Conservation (phyloP, 1,140 invertebrate genomes). For the Tyrophagus putrescentiae region DNA sequence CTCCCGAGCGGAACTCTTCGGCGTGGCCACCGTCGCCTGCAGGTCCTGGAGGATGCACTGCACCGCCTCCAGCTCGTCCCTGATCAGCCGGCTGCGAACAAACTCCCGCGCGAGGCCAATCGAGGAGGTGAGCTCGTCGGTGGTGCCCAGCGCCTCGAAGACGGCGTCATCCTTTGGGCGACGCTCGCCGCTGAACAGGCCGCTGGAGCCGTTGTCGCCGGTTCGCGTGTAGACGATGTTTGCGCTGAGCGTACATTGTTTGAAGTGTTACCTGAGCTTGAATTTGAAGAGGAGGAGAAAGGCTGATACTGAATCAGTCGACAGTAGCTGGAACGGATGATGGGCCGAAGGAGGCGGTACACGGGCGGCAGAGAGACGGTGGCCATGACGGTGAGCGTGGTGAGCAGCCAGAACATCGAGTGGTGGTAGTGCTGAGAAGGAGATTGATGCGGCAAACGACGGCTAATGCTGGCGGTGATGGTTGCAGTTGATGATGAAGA, state of each 20-base stretch:
- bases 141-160: slow-evolving; percentile 54
- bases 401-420: slow-evolving; percentile 11
- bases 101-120: slow-evolving; percentile 46
- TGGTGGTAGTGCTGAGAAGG: neutral
- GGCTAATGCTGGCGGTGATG: too few relatives aligned
- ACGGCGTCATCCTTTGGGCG: slow-evolving; percentile 48
- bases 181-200: slow-evolving; percentile 45
- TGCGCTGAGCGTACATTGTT: too few relatives aligned
- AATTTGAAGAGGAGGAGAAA: too few relatives aligned
- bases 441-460: too few relatives aligned
- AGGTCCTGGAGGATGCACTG: slow-evolving; percentile 64
- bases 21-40: slow-evolving; percentile 49
- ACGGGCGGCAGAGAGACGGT: too few relatives aligned
- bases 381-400: slow-evolving; percentile 12
- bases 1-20: slow-evolving; percentile 35
- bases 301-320: too few relatives aligned
- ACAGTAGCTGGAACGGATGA: slow-evolving; percentile 4
- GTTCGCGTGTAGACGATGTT: slow-evolving; percentile 43
- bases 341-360: neutral
- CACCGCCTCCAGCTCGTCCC: slow-evolving; percentile 36
- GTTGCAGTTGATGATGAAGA: too few relatives aligned
- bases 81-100: slow-evolving; percentile 6
- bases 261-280: too few relatives aligned
- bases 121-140: slow-evolving; percentile 56
- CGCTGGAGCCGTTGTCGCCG: slow-evolving; percentile 40